phyloP scores from a whole-genome alignment of 2,888 invertebrate genomes.

The Philhelius pedissequus region DNA sequence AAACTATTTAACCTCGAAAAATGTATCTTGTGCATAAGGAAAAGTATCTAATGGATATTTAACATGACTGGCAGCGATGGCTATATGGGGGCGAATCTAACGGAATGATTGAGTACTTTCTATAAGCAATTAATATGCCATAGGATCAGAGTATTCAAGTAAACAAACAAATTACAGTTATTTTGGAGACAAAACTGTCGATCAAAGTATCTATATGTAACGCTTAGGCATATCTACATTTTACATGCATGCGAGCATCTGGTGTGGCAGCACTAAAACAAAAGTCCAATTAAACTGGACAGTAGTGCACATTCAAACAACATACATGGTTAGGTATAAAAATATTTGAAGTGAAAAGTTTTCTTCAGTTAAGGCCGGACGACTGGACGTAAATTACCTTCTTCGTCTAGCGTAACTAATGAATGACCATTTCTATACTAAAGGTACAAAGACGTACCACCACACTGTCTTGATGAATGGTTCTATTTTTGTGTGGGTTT shows the following conservation, averaged over 20 bases:
- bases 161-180: conserved; percentile 9
- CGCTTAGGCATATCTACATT: not conserved
- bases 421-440: conserved; percentile 35
- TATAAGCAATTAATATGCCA: conserved; percentile 33
- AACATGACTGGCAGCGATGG: conserved; percentile 27
- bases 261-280: conserved; percentile 29
- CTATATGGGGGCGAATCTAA: conserved; percentile 32
- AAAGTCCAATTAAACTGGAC: conserved; percentile 52
- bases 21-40: not conserved
- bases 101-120: conserved; percentile 35
- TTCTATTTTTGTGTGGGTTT: conserved; percentile 8
- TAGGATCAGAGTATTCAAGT: not conserved
- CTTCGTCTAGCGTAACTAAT: conserved; percentile 56
- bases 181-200: conserved; percentile 34
- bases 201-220: conserved; percentile 19
- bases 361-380: conserved; percentile 24
- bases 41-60: conserved; percentile 41
- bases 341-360: conserved; percentile 61
- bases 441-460: not conserved
- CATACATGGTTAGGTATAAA: not conserved
- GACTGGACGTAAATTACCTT: conserved; percentile 56
- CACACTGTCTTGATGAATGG: not conserved
- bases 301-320: conserved; percentile 9
- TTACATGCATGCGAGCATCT: conserved; percentile 1
- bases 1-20: conserved; percentile 55